phyloP scores from a whole-genome alignment of 2,888 invertebrate genomes.

The Caenorhabditis imperialis region DNA sequence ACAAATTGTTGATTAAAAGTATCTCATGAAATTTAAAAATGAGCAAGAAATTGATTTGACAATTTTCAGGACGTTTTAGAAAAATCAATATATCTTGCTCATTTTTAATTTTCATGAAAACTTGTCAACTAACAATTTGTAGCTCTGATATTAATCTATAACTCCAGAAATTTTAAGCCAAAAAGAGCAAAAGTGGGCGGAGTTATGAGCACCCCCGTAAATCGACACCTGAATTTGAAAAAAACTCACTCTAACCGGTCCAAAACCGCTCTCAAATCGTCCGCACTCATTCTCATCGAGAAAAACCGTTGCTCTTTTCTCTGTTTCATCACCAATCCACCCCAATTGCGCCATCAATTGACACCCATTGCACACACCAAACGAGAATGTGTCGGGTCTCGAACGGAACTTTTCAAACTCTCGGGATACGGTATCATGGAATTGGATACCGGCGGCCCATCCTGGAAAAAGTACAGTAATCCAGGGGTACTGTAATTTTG shows the following conservation, averaged over 20 bases:
- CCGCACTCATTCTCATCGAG: conserved; percentile 91
- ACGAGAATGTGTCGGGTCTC: conserved; percentile 88
- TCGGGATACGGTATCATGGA: conserved; percentile 84
- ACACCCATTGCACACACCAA: conserved; percentile 98
- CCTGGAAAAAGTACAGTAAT: neutral
- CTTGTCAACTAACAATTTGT: no score
- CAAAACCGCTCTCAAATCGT: conserved; percentile 89
- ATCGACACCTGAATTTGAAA: neutral
- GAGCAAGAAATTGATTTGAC: no score
- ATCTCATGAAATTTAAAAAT: no score
- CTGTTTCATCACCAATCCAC: conserved; percentile 83
- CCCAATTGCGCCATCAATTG: conserved; percentile 94
- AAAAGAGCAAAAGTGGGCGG: no score
- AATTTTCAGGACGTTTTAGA: no score
- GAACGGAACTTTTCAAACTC: conserved; percentile 87
- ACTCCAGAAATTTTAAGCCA: no score
- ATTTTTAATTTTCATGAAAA: no score
- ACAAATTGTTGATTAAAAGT: no score
- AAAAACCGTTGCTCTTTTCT: conserved; percentile 64
- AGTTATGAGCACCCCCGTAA: no score
- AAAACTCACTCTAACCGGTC: conserved; percentile 82
- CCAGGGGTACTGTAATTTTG: no score
- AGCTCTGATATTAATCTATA: no score
- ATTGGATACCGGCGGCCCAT: conserved; percentile 38
- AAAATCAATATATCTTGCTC: no score